Evolutionary conservation across 2,888 invertebrate species (phyloP), one percentile per base, ranked within the genome.

Genomic region (Chirona hameri): DNA sequence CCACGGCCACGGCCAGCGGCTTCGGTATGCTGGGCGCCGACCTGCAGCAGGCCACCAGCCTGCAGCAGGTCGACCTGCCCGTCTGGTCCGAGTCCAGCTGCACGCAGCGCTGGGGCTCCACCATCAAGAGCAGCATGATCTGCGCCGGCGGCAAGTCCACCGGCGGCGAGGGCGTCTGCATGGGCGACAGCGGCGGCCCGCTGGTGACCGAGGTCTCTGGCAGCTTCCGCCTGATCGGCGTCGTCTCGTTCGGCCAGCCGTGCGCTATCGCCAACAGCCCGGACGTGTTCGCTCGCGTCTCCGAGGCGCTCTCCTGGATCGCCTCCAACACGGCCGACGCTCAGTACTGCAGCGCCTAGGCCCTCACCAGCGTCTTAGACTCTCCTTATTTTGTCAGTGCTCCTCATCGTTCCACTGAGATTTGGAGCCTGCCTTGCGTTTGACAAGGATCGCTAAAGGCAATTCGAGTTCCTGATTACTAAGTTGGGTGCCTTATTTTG

Each of bases 91-190:
- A 65, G 65, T 24, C 65, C n/a, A 9, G 12, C 65, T 65, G 65
- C 27, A n/a, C 0, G n/a, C 12, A 10, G n/a, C n/a, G 24, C 65
- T 65, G 65, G 65, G 27, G 27, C 65, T 12, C 10, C n/a, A 10
- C 12, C 65, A n/a, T 65, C 12, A n/a, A 27, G 27, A 10, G 12
- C n/a, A 27, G 10, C 65, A 65, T 65, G 65, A 65, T 65, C 65
- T 65, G 65, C 27, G 65, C 65, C 65, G 65, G 65, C 65, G 65
- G 65, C n/a, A n/a, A 27, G 65, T 27, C 65, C 10, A 12, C n/a
- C 65, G 65, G 65, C 65, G 65, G 65, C 65, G n/a, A n/a, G n/a
- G 65, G 65, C 65, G 65, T 65, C 65, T 65, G 65, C 27, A 27
- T 2, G 12, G 65, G 27, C 27, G 65, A 65, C 65, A 65, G 65